phyloP scores from a whole-genome alignment of 2,113 vertebrate species.

The Tapirus terrestris region DNA sequence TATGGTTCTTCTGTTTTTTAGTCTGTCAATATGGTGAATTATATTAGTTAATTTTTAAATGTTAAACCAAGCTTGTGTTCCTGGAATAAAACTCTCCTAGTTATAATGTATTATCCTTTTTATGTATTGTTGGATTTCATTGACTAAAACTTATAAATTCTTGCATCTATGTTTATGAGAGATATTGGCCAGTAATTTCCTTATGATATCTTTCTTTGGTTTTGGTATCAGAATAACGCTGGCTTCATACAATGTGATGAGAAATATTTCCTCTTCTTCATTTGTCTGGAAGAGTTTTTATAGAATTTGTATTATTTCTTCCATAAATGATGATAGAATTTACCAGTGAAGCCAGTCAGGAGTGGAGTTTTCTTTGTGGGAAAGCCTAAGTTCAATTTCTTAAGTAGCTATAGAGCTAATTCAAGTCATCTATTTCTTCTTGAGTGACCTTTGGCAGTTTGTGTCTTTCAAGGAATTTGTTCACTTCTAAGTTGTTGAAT shows the following conservation, averaged over 20 bases:
- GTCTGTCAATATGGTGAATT: not conserved
- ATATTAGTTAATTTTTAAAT: not conserved
- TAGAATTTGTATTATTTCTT: not conserved
- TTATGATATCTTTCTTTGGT: not conserved
- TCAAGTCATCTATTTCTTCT: not conserved
- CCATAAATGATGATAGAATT: not conserved
- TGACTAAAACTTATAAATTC: not conserved
- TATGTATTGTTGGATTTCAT: not conserved
- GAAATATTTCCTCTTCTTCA: not conserved
- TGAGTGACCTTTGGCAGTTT: not conserved
- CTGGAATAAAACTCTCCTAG: not conserved
- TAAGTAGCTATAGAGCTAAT: not conserved
- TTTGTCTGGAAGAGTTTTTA: not conserved
- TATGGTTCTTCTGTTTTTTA: not conserved
- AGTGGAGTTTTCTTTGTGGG: not conserved
- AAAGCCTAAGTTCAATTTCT: not conserved
- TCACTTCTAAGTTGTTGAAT: not conserved
- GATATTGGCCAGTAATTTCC: not conserved
- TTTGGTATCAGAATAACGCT: not conserved
- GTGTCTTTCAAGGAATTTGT: not conserved
- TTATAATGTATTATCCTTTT: not conserved
- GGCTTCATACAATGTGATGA: not conserved
- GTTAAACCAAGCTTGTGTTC: not conserved
- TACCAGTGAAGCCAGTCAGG: not conserved
- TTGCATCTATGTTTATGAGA: not conserved